Conservation (phyloP, 2,888 invertebrate species). For the Conus canariensis region DNA sequence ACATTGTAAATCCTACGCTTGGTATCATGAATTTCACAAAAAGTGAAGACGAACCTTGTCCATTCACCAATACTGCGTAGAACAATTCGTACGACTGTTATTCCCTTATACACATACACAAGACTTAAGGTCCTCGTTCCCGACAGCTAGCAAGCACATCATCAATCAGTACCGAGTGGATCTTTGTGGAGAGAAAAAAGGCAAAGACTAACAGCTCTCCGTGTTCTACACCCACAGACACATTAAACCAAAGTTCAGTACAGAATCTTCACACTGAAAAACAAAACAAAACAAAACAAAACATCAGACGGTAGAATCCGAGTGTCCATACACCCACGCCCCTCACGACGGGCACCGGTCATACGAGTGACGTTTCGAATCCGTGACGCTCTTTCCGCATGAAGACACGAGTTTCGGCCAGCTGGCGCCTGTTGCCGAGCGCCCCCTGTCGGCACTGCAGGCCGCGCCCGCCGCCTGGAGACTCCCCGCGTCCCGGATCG, state of each 20-base stretch:
- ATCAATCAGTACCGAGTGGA: too few relatives aligned
- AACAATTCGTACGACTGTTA: too few relatives aligned
- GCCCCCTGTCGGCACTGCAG: not conserved
- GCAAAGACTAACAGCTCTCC: too few relatives aligned
- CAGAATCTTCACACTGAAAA: not conserved
- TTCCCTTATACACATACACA: too few relatives aligned
- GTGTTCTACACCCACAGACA: too few relatives aligned
- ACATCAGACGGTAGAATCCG: not conserved
- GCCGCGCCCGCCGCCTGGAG: not conserved
- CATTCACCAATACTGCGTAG: too few relatives aligned
- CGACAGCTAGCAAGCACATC: too few relatives aligned
- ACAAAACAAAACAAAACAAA: not conserved
- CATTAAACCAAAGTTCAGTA: too few relatives aligned
- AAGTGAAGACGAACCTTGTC: too few relatives aligned
- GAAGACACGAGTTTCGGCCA: slow-evolving; percentile 15
- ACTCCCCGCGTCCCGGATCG: not conserved
- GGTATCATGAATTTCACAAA: not conserved
- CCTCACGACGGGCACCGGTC: not conserved
- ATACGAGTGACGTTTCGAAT: slow-evolving; percentile 22
- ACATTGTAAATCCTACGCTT: not conserved
- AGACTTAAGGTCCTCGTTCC: too few relatives aligned
- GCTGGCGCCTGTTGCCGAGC: not conserved
- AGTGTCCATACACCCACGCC: not conserved
- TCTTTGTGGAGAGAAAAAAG: too few relatives aligned
- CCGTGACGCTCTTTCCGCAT: slow-evolving; percentile 3